Evolutionary conservation across 2,888 invertebrate species (phyloP).

Genomic region (Deilephila elpenor): DNA sequence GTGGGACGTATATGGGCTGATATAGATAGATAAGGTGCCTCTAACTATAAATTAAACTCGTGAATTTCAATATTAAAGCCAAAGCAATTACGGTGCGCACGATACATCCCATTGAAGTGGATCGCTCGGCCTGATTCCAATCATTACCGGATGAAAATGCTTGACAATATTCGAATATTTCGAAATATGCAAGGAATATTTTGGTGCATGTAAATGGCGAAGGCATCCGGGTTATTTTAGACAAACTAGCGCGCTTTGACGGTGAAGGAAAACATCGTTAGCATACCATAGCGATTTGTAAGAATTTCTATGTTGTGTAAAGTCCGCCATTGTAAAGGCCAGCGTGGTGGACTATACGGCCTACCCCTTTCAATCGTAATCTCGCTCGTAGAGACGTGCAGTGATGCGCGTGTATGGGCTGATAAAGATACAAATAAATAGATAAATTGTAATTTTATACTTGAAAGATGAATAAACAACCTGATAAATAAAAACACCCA

Average conservation of each 20-base stretch:
- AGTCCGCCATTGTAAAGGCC: neutral
- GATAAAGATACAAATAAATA: too few species aligned
- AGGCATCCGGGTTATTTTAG: neutral
- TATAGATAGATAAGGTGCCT: too few species aligned
- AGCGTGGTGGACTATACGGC: too few species aligned
- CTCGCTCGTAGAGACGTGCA: too few species aligned
- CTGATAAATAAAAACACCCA: too few species aligned
- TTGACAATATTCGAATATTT: conserved; percentile 4
- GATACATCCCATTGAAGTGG: conserved; percentile 16
- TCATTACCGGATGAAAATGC: conserved; percentile 18
- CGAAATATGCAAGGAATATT: neutral
- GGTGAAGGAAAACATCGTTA: neutral
- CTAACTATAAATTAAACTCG: neutral
- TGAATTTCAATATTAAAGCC: conserved; percentile 4
- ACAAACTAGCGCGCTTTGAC: neutral
- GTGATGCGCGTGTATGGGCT: too few species aligned
- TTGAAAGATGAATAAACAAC: too few species aligned
- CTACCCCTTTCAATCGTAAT: too few species aligned
- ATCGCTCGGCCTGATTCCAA: conserved; percentile 10
- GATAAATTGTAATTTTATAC: too few species aligned
- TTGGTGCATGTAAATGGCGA: neutral
- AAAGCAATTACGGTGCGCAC: neutral
- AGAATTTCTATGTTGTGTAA: neutral
- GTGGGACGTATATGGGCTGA: too few species aligned
- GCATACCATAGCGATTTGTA: too few species aligned